Evolutionary conservation across 2,797 vertebrate genomes (phyloP).

Genomic region (Rousettus madagascariensis): DNA sequence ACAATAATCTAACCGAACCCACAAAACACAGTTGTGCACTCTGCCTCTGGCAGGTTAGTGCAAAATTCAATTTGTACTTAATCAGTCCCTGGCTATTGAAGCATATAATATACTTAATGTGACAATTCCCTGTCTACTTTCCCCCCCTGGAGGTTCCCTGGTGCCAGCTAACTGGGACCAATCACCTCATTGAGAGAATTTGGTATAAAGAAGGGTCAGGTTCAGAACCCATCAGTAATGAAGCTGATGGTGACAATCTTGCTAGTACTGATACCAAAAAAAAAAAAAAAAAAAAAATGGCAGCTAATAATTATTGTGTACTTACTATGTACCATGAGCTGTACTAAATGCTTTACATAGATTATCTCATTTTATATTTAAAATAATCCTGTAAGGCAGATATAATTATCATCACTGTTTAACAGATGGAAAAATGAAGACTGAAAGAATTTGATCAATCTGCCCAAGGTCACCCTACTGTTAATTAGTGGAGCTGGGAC

Average conservation of each 20-base stretch:
- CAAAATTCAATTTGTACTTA: conserved; percentile 74
- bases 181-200: background rate
- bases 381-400: background rate
- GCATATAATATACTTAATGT: conserved; percentile 58
- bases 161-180: conserved; percentile 22
- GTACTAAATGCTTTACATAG: background rate
- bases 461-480: background rate
- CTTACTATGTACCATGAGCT: background rate
- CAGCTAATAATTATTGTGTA: no score
- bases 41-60: conserved; percentile 66
- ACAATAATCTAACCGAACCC: conserved; percentile 63
- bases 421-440: background rate
- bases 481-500: background rate
- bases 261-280: background rate
- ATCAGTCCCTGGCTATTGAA: conserved; percentile 65
- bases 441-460: background rate
- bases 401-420: background rate
- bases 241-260: background rate
- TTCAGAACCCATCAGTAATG: background rate
- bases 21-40: conserved; percentile 32
- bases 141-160: background rate
- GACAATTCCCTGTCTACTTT: conserved; percentile 54
- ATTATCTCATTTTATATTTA: background rate
- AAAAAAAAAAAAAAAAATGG: background rate
- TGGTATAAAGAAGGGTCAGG: background rate